phyloP scores from a whole-genome alignment of 2,113 vertebrate genomes.

The Scophthalmus maximus region DNA sequence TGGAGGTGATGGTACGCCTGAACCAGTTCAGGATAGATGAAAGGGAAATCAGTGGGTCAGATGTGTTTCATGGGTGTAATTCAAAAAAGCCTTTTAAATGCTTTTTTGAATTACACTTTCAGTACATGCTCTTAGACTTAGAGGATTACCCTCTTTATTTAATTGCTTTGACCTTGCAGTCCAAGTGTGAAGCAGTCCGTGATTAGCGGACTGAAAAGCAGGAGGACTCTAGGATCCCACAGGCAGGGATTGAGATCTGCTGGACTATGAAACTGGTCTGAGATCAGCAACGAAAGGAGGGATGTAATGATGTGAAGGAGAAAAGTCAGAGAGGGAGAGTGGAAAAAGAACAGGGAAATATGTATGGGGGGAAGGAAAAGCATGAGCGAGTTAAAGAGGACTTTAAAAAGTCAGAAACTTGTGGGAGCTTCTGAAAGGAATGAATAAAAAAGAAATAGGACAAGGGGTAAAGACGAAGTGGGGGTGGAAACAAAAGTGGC shows the following conservation, averaged over 20 bases:
- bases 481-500: slow-evolving; percentile 18
- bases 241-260: slow-evolving; percentile 2
- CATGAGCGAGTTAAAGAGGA: background rate
- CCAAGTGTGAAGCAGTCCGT: background rate
- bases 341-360: background rate
- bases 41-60: background rate
- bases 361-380: background rate
- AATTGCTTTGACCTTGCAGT: slow-evolving; percentile 13
- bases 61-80: background rate
- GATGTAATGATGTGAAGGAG: background rate
- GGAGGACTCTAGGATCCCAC: background rate
- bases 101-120: background rate
- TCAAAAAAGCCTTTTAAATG: slow-evolving; percentile 14
- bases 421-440: slow-evolving; percentile 5
- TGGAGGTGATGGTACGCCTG: background rate
- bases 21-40: background rate
- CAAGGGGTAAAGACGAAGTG: background rate
- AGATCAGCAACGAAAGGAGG: background rate
- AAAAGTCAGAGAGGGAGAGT: background rate
- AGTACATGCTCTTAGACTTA: background rate
- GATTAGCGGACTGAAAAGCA: background rate
- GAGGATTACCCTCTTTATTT: background rate
- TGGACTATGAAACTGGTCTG: slow-evolving; percentile 3
- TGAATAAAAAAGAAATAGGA: background rate
- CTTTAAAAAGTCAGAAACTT: slow-evolving; percentile 20